Evolutionary conservation across 2,797 vertebrate genomes (phyloP).

Genomic region (Microchirus variegatus): DNA sequence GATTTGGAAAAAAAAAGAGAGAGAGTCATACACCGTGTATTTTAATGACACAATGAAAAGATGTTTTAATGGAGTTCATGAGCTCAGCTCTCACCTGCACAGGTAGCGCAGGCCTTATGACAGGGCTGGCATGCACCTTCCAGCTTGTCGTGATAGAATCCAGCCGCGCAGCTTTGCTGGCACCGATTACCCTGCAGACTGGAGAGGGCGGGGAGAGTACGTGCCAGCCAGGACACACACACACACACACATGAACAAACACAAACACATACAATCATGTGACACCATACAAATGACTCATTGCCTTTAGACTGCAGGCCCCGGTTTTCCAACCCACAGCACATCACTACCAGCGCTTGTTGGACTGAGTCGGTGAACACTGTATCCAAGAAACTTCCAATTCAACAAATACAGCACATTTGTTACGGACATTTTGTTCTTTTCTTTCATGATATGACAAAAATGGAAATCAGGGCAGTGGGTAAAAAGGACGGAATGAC

Average conservation of each 20-base stretch:
- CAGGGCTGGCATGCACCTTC: conserved; percentile 87
- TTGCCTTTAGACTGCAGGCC: conserved; percentile 43
- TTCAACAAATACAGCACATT: conserved; percentile 35
- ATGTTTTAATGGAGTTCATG: not conserved
- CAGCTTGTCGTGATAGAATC: conserved; percentile 83
- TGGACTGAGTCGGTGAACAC: conserved; percentile 47
- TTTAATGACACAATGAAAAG: not conserved
- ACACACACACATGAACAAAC: not conserved
- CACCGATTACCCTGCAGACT: conserved; percentile 92
- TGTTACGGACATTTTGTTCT: conserved; percentile 24
- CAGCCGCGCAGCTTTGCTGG: conserved; percentile 83
- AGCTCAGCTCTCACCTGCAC: conserved; percentile 84
- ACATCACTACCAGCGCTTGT: conserved; percentile 41
- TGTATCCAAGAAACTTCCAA: conserved; percentile 34
- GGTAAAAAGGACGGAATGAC: not conserved
- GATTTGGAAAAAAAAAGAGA: too few species aligned
- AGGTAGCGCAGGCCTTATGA: conserved; percentile 89
- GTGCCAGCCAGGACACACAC: conserved; percentile 31
- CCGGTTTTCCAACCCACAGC: conserved; percentile 57
- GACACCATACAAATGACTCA: conserved; percentile 61
- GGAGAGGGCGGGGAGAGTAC: conserved; percentile 59
- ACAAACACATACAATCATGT: conserved; percentile 61
- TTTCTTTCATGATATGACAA: conserved; percentile 21
- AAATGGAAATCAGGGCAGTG: conserved; percentile 21
- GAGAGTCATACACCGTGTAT: not conserved